Conservation (phyloP, 1,140 invertebrate species). For the Apis dorsata region DNA sequence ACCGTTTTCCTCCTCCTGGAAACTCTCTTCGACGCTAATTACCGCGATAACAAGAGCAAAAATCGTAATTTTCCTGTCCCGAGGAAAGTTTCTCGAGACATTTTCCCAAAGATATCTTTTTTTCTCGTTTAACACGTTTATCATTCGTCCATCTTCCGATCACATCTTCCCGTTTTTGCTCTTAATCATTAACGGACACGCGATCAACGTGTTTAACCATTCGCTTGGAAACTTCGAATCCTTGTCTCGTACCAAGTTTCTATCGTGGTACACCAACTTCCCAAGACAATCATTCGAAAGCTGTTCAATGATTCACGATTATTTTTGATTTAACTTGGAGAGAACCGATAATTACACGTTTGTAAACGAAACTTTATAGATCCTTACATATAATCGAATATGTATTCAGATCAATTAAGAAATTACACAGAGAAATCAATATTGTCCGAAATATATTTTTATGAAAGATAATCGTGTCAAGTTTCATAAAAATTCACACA, state of each 20-base stretch:
- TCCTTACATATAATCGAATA: too few species aligned
- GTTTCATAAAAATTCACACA: too few species aligned
- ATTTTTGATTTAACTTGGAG: background rate
- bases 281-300: background rate
- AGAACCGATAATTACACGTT: background rate
- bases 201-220: constrained; percentile 19
- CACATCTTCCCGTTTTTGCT: background rate
- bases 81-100: background rate
- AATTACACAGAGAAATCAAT: too few species aligned
- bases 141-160: background rate
- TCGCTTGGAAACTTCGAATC: background rate
- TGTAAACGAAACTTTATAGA: background rate
- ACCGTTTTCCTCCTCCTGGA: background rate
- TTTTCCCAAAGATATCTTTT: background rate
- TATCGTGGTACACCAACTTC: background rate
- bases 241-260: background rate
- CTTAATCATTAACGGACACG: constrained; percentile 12
- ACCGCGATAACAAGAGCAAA: constrained; percentile 19
- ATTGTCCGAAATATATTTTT: too few species aligned
- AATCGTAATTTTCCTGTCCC: constrained; percentile 1
- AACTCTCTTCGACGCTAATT: constrained; percentile 25
- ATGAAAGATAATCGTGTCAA: too few species aligned
- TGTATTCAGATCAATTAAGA: too few species aligned
- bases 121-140: constrained; percentile 12
- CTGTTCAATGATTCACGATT: background rate